Evolutionary conservation across 2,888 invertebrate genomes (phyloP).

Genomic region (Nomada fabriciana): DNA sequence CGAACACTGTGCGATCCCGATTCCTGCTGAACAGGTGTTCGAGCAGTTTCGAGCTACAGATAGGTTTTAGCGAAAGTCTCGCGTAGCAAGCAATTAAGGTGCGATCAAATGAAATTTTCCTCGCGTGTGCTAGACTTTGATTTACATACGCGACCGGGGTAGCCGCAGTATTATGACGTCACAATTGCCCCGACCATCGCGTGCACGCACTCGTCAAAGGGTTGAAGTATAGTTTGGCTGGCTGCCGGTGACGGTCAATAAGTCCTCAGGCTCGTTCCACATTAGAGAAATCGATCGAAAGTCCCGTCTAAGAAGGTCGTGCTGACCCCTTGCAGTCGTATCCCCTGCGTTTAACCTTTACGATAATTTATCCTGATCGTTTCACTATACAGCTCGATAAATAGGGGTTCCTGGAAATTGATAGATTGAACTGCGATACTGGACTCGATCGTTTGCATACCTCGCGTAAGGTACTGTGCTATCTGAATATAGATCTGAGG

Average conservation of each 20-base stretch:
- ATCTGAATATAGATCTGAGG: slow-evolving; percentile 23
- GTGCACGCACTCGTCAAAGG: slow-evolving; percentile 83
- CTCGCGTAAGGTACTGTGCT: not conserved
- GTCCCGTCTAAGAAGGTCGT: slow-evolving; percentile 68
- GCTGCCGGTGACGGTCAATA: slow-evolving; percentile 79
- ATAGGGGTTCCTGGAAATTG: slow-evolving; percentile 9
- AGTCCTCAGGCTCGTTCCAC: slow-evolving; percentile 71
- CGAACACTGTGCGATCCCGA: slow-evolving; percentile 1
- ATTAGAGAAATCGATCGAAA: slow-evolving; percentile 75
- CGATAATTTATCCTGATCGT: slow-evolving; percentile 43
- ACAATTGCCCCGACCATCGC: slow-evolving; percentile 79
- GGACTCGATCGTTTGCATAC: slow-evolving; percentile 25
- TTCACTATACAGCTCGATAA: slow-evolving; percentile 18
- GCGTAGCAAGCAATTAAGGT: slow-evolving; percentile 64
- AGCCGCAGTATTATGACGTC: slow-evolving; percentile 82
- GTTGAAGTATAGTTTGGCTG: slow-evolving; percentile 75
- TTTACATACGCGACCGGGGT: slow-evolving; percentile 80
- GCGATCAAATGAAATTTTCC: slow-evolving; percentile 80
- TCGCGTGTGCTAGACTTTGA: slow-evolving; percentile 81
- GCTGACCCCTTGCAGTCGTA: slow-evolving; percentile 48
- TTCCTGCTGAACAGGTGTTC: slow-evolving; percentile 10
- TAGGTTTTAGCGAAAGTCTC: slow-evolving; percentile 22
- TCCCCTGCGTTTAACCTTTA: slow-evolving; percentile 63
- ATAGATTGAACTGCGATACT: slow-evolving; percentile 14
- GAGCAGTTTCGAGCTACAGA: not conserved